Evolutionary conservation across 2,113 vertebrate genomes (phyloP).

Genomic region (Agapornis roseicollis): DNA sequence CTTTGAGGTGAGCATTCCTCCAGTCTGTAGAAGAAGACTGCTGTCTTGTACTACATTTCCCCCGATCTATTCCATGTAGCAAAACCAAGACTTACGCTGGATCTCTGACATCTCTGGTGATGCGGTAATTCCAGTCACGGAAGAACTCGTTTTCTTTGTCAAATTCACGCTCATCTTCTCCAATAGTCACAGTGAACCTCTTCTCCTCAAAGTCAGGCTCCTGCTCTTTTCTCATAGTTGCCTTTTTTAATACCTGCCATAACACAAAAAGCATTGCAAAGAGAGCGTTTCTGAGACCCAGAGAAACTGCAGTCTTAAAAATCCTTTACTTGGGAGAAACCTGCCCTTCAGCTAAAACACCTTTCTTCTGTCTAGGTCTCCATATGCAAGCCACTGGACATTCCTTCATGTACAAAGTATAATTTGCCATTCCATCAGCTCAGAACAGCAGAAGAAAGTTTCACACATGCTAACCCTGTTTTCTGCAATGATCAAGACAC

Average conservation of each 20-base stretch:
- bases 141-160: conserved; percentile 98
- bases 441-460: neutral
- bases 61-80: rapidly evolving
- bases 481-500: neutral
- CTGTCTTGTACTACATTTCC: neutral
- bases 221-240: conserved; percentile 96
- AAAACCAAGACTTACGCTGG: conserved; percentile 67
- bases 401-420: neutral
- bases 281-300: neutral
- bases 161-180: conserved; percentile 94
- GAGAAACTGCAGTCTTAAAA: rapidly evolving
- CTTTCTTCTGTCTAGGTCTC: neutral
- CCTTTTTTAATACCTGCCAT: conserved; percentile 92
- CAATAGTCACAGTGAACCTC: conserved; percentile 95
- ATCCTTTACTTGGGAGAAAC: neutral
- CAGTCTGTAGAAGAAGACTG: rapidly evolving
- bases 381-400: rapidly evolving
- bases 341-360: neutral
- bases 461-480: neutral
- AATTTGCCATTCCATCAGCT: neutral
- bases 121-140: conserved; percentile 93
- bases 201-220: conserved; percentile 99
- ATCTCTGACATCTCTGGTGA: conserved; percentile 89
- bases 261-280: neutral
- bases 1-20: neutral